Evolutionary conservation across 2,888 invertebrate species (phyloP).

Genomic region (Ichneumoninae sp.): DNA sequence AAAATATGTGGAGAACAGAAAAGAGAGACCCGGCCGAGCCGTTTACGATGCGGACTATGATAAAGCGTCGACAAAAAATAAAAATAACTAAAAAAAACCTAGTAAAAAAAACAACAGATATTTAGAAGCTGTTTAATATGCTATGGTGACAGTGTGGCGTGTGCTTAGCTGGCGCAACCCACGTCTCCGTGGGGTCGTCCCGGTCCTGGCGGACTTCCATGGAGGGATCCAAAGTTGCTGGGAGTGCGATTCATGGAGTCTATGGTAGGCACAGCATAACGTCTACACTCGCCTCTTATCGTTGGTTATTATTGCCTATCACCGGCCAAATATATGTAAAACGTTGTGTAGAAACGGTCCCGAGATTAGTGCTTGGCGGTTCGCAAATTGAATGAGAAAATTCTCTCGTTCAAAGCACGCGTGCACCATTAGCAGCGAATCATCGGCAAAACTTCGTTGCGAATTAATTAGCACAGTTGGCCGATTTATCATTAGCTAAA

Average conservation of each 20-base stretch:
- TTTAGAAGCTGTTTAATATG: constrained; percentile 81
- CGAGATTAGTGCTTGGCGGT: neutral
- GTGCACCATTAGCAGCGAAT: neutral
- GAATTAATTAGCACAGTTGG: constrained; percentile 4
- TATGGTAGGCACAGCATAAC: constrained; percentile 86
- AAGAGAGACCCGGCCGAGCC: neutral
- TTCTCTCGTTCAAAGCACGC: neutral
- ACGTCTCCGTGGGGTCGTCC: constrained; percentile 88
- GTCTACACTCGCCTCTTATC: constrained; percentile 28
- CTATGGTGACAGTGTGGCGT: constrained; percentile 72
- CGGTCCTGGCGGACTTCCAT: constrained; percentile 90
- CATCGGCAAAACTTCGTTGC: neutral
- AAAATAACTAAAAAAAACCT: neutral
- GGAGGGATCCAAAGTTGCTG: constrained; percentile 90
- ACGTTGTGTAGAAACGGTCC: neutral
- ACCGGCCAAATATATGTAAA: constrained; percentile 1
- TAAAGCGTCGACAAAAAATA: constrained; percentile 5
- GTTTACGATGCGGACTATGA: neutral
- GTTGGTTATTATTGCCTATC: constrained; percentile 4
- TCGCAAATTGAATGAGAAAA: neutral
- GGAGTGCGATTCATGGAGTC: constrained; percentile 92
- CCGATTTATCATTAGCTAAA: neutral
- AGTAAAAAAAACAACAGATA: constrained; percentile 62
- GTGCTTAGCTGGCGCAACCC: constrained; percentile 83
- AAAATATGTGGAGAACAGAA: constrained; percentile 3